phyloP scores from a whole-genome alignment of 2,113 vertebrate genomes.

The Lasiurus cinereus region DNA sequence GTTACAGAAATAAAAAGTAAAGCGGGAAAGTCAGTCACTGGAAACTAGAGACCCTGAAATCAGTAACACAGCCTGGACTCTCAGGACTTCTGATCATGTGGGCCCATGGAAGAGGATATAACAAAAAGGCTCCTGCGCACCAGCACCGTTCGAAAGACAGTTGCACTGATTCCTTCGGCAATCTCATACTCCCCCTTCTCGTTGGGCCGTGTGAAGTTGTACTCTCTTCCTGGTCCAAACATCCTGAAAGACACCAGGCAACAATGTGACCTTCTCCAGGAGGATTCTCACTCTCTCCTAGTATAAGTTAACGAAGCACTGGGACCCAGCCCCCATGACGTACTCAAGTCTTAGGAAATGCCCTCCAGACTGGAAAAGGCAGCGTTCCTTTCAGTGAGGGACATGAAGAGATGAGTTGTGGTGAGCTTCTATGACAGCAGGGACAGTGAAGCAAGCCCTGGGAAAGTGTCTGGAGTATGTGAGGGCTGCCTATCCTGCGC shows the following conservation, averaged over 20 bases:
- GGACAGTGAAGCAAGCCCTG: background rate
- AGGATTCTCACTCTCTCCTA: background rate
- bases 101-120: background rate
- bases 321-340: background rate
- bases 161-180: constrained; percentile 89
- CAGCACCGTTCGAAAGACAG: constrained; percentile 91
- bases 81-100: rapidly evolving
- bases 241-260: constrained; percentile 86
- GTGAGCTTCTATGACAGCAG: too few species aligned
- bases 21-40: background rate
- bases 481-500: background rate
- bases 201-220: constrained; percentile 91
- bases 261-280: constrained; percentile 1
- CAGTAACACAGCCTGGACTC: background rate
- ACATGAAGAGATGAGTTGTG: too few species aligned
- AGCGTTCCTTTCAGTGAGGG: background rate
- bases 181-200: constrained; percentile 92
- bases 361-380: background rate
- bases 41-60: background rate
- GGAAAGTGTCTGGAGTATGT: background rate
- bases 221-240: constrained; percentile 91
- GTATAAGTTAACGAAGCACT: background rate
- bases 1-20: background rate
- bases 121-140: constrained; percentile 78
- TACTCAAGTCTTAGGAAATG: background rate